These are phyloP conservation scores for Aphis craccivora DNA, from an alignment of 1,140 invertebrate genomes.

Conservation along the genomic window DNA sequence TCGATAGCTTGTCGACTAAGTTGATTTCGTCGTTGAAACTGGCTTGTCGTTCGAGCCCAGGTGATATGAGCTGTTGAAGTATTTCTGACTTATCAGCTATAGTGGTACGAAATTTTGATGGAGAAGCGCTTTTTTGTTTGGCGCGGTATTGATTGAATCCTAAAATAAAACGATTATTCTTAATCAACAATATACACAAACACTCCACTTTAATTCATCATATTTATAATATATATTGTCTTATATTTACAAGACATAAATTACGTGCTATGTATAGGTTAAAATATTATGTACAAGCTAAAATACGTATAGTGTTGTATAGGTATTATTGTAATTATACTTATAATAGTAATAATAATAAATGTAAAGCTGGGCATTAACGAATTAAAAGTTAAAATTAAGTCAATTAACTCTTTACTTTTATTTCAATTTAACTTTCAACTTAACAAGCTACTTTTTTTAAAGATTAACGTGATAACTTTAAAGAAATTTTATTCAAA, in stretches of 20 bases:
- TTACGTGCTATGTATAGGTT: neutral
- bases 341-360: no score
- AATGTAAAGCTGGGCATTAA: no score
- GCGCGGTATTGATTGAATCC: conserved; percentile 36
- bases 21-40: conserved; percentile 56
- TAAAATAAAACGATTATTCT: neutral
- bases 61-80: conserved; percentile 50
- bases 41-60: conserved; percentile 47
- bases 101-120: conserved; percentile 33
- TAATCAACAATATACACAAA: neutral
- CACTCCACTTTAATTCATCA: neutral
- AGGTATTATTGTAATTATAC: neutral
- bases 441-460: no score
- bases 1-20: conserved; percentile 52
- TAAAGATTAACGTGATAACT: no score
- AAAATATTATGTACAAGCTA: neutral
- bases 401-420: no score
- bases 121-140: conserved; percentile 20
- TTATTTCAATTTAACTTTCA: no score
- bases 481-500: no score
- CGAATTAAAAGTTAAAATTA: no score
- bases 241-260: neutral
- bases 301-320: neutral
- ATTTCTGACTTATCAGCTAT: conserved; percentile 52
- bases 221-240: neutral